Evolutionary conservation across 2,113 vertebrate species (phyloP).

Genomic region (Phocoena phocoena): DNA sequence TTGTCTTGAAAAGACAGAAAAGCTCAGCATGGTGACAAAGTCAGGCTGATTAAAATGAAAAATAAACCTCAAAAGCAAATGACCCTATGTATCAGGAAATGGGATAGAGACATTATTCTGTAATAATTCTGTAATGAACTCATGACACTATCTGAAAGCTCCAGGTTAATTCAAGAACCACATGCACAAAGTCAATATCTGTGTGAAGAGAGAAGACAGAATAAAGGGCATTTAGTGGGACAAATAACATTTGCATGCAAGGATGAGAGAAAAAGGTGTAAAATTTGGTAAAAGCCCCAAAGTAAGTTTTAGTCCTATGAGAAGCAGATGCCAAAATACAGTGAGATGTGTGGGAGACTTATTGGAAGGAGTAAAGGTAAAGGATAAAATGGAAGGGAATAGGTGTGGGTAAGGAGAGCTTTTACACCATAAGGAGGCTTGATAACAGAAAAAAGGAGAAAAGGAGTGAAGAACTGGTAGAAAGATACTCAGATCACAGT

Average conservation of each 20-base stretch:
- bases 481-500: background rate
- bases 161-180: background rate
- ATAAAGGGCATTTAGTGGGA: background rate
- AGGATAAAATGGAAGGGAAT: background rate
- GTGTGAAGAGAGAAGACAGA: background rate
- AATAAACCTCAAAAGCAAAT: background rate
- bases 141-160: background rate
- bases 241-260: background rate
- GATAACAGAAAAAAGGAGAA: background rate
- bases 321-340: background rate
- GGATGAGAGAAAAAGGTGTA: background rate
- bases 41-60: background rate
- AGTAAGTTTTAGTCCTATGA: background rate
- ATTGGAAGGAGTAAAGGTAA: background rate
- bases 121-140: background rate
- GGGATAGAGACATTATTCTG: background rate
- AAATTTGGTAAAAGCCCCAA: background rate
- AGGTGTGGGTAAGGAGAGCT: background rate
- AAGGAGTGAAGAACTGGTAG: background rate
- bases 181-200: background rate
- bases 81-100: background rate
- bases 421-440: background rate
- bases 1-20: background rate
- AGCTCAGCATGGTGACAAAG: background rate
- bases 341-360: background rate